Evolutionary conservation across 2,888 invertebrate genomes (phyloP), one percentile per base, ranked within the genome.

Genomic region (Pandemis heparana): DNA sequence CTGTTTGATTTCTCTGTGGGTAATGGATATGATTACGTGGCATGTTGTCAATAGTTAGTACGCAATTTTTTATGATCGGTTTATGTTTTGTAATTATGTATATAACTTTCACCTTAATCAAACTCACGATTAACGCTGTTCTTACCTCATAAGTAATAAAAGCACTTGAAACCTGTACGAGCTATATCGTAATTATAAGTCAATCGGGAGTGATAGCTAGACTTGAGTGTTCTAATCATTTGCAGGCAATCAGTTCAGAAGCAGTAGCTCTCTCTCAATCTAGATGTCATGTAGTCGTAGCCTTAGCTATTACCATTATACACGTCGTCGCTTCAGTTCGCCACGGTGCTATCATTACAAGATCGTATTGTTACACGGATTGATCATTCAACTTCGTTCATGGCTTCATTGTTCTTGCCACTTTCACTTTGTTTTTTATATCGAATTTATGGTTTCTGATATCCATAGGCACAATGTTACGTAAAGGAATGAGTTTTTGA

Each of bases 331-430:
- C 14, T 38, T 39, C 59, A 51, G 38, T 74, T 72, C 67, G 67
- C 56, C 51, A 73, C 65, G 62, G 56, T 46, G n/a, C 46, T 70
- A 70, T 73, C 63, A 69, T 73, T 62, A 70, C 70, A 60, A 56
- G 51, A 67, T 67, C 60, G 59, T 75, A 70, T 77, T 75, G 76
- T 76, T 76, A 60, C 69, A 56, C 71, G 39, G 71, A 75, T 75
- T 75, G 71, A 75, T 76, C 71, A 70, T 64, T 70, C 74, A 63
- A 43, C 59, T 60, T 60, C 51, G 71, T 74, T 73, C 59, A 61
- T 67, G 65, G 72, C 62, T 76, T 72, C 72, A 77, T 74, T 74
- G 74, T 70, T 74, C 74, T 65, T 60, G 32, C 64, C 41, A 46
- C 70, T 74, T 74, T 74, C 74, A 74, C 70, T 65, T 74, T 53